Percentiles rank a stretch among this genome's conserved stretches.
phyloP scores from a whole-genome alignment of 2,888 invertebrate genomes.

The Charanyca ferruginea region DNA sequence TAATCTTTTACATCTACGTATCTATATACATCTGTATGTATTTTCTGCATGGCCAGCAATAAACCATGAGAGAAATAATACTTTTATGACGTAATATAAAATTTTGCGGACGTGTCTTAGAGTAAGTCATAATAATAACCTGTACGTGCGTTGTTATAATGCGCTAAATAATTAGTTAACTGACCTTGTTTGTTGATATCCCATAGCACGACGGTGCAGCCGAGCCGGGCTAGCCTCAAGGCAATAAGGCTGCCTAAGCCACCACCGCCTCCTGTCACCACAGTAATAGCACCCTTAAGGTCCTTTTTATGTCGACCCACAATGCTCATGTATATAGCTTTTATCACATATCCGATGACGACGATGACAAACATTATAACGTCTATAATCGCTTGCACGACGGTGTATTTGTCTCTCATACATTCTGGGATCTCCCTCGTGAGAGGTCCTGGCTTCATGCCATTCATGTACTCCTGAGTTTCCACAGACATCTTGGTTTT shows the following conservation, averaged over 20 bases:
- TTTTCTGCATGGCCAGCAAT: conserved; percentile 27
- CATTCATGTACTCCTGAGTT: conserved; percentile 85
- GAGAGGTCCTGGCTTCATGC: conserved; percentile 84
- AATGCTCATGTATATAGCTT: conserved; percentile 91
- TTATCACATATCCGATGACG: conserved; percentile 86
- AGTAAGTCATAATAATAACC: conserved; percentile 56
- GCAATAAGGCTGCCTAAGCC: conserved; percentile 96
- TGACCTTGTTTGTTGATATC: conserved; percentile 96
- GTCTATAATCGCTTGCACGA: conserved; percentile 90
- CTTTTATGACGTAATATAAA: conserved; percentile 34
- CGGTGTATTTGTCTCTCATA: conserved; percentile 87
- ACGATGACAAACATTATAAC: conserved; percentile 90
- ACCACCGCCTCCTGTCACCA: conserved; percentile 97
- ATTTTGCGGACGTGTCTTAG: conserved; percentile 50
- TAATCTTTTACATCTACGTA: no score
- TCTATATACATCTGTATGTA: conserved; percentile 1
- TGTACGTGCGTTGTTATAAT: conserved; percentile 57
- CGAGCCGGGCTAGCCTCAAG: conserved; percentile 94
- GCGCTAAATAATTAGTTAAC: conserved; percentile 66
- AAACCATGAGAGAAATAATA: conserved; percentile 22
- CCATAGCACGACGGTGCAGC: conserved; percentile 96
- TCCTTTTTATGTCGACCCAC: conserved; percentile 93
- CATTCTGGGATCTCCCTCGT: conserved; percentile 88
- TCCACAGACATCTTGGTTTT: conserved; percentile 78
- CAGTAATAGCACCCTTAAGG: conserved; percentile 94